Evolutionary conservation across 2,797 vertebrate species (phyloP), one percentile per base, ranked within the genome.

Genomic region (Lepilemur septentrionalis): DNA sequence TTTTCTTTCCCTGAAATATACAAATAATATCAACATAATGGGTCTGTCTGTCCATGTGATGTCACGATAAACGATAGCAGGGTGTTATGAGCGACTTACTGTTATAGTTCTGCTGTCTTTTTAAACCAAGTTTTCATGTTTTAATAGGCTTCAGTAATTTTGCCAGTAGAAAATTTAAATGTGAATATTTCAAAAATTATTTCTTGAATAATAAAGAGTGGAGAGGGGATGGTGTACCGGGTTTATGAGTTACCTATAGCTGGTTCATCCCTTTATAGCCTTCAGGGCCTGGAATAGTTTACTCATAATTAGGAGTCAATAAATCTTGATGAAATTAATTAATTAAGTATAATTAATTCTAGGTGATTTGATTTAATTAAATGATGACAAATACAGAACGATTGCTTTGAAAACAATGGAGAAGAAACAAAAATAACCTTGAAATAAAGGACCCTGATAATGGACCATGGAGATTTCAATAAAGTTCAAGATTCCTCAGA

Each of bases 61-160:
- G 87, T n/a, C n/a, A n/a, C n/a, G n/a, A n/a, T 48, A n/a, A 11
- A 75, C 35, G 65, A 72, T 41, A 72, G 13, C 59, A 90, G 0
- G 23, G 28, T 41, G 69, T 88, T 43, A 38, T 89, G 59, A 95
- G 38, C 96, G 93, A 97, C 20, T 6, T 84, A 41, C 18, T 46
- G 23, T 93, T 95, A 96, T 75, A 97, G 38, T 78, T 15, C 0
- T 76, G 59, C 65, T 82, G 73, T 38, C 67, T 50, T 22, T 90
- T 95, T 88, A 93, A 97, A 95, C 28, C 83, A 4, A 20, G 90
- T 92, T 78, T 95, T 92, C 81, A 41, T 70, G 72, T 93, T 80
- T 52, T 85, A 50, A 94, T 41, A 94, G 38, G 23, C 94, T 94
- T 95, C 80, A 95, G 50, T n/a, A 94, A 43, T 20, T 92, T 28